Conservation (phyloP, 2,113 vertebrate genomes). For the Sisor rabdophorus region DNA sequence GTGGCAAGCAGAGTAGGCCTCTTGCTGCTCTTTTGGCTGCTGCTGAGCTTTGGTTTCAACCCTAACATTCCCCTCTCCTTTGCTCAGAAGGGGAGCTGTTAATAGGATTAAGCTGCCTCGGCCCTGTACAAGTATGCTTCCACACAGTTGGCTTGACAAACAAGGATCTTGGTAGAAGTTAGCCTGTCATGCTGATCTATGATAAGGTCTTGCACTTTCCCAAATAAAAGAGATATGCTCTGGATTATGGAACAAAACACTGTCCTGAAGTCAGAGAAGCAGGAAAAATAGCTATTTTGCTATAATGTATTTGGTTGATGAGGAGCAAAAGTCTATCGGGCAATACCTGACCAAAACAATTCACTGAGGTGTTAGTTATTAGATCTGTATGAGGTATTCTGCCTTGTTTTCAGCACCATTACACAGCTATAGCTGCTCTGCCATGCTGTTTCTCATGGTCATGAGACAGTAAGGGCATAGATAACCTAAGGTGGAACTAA, state of each 20-base stretch:
- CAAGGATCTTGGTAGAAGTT: slow-evolving; percentile 43
- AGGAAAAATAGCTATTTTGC: neutral
- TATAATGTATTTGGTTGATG: slow-evolving; percentile 27
- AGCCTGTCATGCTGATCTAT: slow-evolving; percentile 25
- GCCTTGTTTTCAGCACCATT: slow-evolving; percentile 8
- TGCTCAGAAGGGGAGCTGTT: slow-evolving; percentile 65
- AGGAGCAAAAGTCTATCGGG: slow-evolving; percentile 48
- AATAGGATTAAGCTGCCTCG: slow-evolving; percentile 82
- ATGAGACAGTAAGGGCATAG: slow-evolving; percentile 24
- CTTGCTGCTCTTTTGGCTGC: slow-evolving; percentile 62
- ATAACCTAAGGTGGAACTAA: slow-evolving; percentile 44
- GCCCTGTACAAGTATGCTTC: slow-evolving; percentile 69
- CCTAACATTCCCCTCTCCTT: slow-evolving; percentile 55
- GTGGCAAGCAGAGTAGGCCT: slow-evolving; percentile 68
- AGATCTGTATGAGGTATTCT: slow-evolving; percentile 21
- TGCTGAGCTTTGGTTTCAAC: slow-evolving; percentile 62
- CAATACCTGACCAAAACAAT: slow-evolving; percentile 28
- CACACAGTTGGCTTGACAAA: slow-evolving; percentile 72
- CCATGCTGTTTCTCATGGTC: slow-evolving; percentile 19
- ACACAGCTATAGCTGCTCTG: slow-evolving; percentile 36
- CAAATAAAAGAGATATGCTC: slow-evolving; percentile 11
- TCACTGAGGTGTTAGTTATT: slow-evolving; percentile 25
- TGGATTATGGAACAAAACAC: neutral
- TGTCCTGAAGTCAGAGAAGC: slow-evolving; percentile 25
- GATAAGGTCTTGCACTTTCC: slow-evolving; percentile 26